These are phyloP conservation scores for Cryptophagus acutangulus DNA, from an alignment of 2,888 invertebrate species.

Conservation along the genomic window DNA sequence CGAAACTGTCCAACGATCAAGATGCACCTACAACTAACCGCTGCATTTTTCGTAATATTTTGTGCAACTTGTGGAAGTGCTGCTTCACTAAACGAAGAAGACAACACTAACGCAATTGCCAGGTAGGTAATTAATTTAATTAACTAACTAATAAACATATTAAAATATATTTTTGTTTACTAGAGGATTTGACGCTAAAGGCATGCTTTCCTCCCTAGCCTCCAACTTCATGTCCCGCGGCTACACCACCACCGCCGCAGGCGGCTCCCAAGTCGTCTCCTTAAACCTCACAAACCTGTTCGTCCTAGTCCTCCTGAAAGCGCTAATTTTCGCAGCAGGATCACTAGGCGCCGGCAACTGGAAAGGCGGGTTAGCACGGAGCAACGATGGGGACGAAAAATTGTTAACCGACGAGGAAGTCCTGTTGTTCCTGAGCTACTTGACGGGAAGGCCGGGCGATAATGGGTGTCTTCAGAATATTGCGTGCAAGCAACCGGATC, in stretches of 20 bases:
- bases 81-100: conserved; percentile 9
- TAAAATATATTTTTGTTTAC: conserved; percentile 11
- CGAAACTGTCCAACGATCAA: neutral
- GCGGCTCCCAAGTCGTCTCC: conserved; percentile 58
- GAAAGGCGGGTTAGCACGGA: conserved; percentile 56
- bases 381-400: conserved; percentile 52
- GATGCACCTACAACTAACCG: conserved; percentile 6
- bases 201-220: conserved; percentile 40
- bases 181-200: conserved; percentile 41
- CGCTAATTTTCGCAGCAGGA: conserved; percentile 75
- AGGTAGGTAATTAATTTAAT: conserved; percentile 9
- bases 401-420: conserved; percentile 66
- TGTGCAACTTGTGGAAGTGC: conserved; percentile 2
- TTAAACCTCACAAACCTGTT: conserved; percentile 77
- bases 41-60: neutral
- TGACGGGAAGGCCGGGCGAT: conserved; percentile 56
- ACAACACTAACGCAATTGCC: conserved; percentile 13
- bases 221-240: conserved; percentile 41
- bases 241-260: conserved; percentile 31
- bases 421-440: conserved; percentile 63
- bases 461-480: conserved; percentile 70
- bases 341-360: conserved; percentile 69
- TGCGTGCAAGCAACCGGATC: conserved; percentile 68
- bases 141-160: neutral
- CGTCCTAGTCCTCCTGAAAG: conserved; percentile 74